Conservation (phyloP, 2,888 invertebrate species). For the Diloba caeruleocephala region DNA sequence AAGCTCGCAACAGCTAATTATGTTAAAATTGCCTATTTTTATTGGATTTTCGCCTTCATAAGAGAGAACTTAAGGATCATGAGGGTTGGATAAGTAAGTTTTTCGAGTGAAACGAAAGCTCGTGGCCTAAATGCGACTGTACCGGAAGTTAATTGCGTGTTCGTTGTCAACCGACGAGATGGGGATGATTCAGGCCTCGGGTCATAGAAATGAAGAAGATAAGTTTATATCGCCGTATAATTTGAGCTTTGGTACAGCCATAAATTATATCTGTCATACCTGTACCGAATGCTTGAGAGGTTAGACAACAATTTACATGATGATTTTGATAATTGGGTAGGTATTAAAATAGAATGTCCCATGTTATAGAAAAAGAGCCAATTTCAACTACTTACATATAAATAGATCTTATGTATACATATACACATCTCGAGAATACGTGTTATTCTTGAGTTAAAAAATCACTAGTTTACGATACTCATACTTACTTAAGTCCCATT, state of each 20-base stretch:
- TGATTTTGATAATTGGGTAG: too few species aligned
- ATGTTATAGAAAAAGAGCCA: too few species aligned
- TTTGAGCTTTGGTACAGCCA: slow-evolving; percentile 9
- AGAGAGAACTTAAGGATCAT: slow-evolving; percentile 12
- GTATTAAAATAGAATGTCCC: too few species aligned
- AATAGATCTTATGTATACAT: too few species aligned
- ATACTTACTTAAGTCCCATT: too few species aligned
- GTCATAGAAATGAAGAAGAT: slow-evolving; percentile 50
- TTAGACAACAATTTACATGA: slow-evolving; percentile 25
- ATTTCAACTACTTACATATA: too few species aligned
- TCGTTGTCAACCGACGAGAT: slow-evolving; percentile 63
- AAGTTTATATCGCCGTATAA: slow-evolving; percentile 14
- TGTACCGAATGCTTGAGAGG: slow-evolving; percentile 1
- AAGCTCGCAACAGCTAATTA: slow-evolving; percentile 43
- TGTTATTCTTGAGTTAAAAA: too few species aligned
- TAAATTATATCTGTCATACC: slow-evolving; percentile 27
- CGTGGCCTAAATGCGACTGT: slow-evolving; percentile 64
- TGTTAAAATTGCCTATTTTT: neutral
- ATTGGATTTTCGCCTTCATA: slow-evolving; percentile 30
- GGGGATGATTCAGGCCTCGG: slow-evolving; percentile 64
- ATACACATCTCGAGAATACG: too few species aligned
- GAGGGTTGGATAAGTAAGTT: slow-evolving; percentile 16
- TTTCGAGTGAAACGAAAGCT: slow-evolving; percentile 48
- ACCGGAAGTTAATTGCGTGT: slow-evolving; percentile 73
- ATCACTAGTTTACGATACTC: too few species aligned